Evolutionary conservation across 2,888 invertebrate species (phyloP).

Genomic region (Cheilosia urbana): DNA sequence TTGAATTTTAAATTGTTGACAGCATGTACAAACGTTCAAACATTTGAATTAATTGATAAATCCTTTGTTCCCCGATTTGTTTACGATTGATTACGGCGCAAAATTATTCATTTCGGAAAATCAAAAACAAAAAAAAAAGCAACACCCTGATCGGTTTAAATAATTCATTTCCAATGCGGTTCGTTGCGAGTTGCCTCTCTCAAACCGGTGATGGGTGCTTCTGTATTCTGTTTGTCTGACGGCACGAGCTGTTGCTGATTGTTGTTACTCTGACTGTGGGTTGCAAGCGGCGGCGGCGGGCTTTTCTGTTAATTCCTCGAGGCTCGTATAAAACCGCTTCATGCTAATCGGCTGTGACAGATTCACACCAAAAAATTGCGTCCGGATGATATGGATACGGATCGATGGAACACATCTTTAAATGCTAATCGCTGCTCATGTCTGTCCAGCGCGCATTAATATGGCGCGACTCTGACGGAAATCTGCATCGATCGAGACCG

Average conservation of each 20-base stretch:
- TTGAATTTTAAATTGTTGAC: conserved; percentile 75
- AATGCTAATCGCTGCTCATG: conserved; percentile 63
- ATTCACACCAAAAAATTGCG: conserved; percentile 59
- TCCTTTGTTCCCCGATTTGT: conserved; percentile 73
- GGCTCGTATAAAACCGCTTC: conserved; percentile 16
- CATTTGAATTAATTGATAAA: conserved; percentile 72
- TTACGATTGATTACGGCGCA: conserved; percentile 72
- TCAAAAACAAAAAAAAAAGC: conserved; percentile 7
- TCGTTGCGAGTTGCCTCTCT: neutral
- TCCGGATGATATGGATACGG: neutral
- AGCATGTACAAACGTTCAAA: conserved; percentile 67
- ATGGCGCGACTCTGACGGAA: conserved; percentile 59
- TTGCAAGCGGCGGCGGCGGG: conserved; percentile 14
- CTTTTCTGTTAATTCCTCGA: conserved; percentile 13
- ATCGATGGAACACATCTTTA: conserved; percentile 44
- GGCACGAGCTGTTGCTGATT: neutral
- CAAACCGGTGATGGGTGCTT: neutral
- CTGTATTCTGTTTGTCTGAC: conserved; percentile 42
- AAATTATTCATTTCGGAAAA: conserved; percentile 66
- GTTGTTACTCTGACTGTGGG: neutral
- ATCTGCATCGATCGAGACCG: conserved; percentile 57
- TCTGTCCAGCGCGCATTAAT: conserved; percentile 34
- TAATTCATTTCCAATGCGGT: conserved; percentile 68
- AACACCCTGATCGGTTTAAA: conserved; percentile 40
- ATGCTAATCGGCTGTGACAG: conserved; percentile 67